A percentile compares a stretch with the other conserved stretches of the same genome.
Conservation (phyloP, 92 coral and sea anemone species). For the Actinernus sp. region DNA sequence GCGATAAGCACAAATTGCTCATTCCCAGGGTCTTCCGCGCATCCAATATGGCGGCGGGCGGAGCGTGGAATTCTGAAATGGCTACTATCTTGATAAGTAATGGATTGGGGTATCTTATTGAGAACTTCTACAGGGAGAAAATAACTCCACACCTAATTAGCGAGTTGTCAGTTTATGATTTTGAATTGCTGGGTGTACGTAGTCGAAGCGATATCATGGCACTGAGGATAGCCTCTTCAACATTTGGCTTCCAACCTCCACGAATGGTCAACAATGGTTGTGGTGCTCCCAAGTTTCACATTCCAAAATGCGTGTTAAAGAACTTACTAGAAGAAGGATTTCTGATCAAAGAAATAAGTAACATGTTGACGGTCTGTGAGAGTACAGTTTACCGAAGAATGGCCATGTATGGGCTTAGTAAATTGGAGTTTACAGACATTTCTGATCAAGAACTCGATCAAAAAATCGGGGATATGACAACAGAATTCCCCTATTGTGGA, state of each 20-base stretch:
- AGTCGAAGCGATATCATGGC: constrained; percentile 26
- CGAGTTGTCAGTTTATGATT: constrained; percentile 21
- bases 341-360: constrained; percentile 36
- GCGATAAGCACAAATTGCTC: no score
- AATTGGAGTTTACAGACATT: constrained; percentile 31
- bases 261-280: neutral
- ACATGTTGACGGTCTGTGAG: constrained; percentile 41
- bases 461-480: constrained; percentile 25
- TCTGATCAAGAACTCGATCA: constrained; percentile 43
- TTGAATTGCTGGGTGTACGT: constrained; percentile 16
- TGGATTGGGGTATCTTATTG: neutral
- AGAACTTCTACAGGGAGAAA: constrained; percentile 12
- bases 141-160: constrained; percentile 27
- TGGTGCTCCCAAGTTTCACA: constrained; percentile 35
- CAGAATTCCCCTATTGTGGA: constrained; percentile 60
- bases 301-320: constrained; percentile 31
- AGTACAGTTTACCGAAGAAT: constrained; percentile 42
- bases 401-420: constrained; percentile 44
- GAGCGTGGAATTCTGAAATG: neutral
- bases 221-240: constrained; percentile 19
- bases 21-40: no score
- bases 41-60: no score
- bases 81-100: neutral
- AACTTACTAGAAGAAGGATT: constrained; percentile 37
- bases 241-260: constrained; percentile 9